These are phyloP conservation scores for Drosophila seclusa DNA, from an alignment of 2,888 invertebrate species.

Conservation along the genomic window DNA sequence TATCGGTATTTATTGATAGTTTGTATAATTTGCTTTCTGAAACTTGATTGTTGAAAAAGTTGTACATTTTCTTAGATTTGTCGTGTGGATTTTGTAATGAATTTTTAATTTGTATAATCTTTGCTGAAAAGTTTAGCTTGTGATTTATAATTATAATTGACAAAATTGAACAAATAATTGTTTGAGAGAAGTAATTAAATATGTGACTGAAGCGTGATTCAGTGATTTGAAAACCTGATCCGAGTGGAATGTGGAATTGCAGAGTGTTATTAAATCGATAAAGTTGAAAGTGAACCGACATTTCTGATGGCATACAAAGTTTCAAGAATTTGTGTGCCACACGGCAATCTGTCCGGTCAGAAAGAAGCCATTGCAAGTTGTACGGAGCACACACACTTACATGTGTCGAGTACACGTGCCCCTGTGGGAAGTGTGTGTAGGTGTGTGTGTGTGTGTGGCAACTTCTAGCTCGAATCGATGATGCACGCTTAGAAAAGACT, in stretches of 20 bases:
- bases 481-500: neutral
- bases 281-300: slow-evolving; percentile 53
- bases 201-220: neutral
- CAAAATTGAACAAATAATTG: neutral
- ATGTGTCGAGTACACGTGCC: neutral
- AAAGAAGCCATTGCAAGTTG: slow-evolving; percentile 54
- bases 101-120: neutral
- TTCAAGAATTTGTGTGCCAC: slow-evolving; percentile 45
- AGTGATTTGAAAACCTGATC: slow-evolving; percentile 1
- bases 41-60: neutral
- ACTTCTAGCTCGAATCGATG: slow-evolving; percentile 9
- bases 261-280: slow-evolving; percentile 69
- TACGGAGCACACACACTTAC: neutral
- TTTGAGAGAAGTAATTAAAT: neutral
- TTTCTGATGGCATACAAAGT: slow-evolving; percentile 32
- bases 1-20: neutral
- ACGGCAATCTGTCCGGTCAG: slow-evolving; percentile 4
- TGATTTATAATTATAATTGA: neutral
- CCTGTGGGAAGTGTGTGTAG: neutral
- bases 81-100: neutral
- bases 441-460: neutral
- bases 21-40: neutral
- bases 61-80: neutral
- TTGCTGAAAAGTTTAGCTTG: neutral
- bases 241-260: neutral